A percentile compares a stretch with the other conserved stretches of the same genome.
Evolutionary conservation across 2,113 vertebrate genomes (phyloP).

Genomic region (Grantiella picta): DNA sequence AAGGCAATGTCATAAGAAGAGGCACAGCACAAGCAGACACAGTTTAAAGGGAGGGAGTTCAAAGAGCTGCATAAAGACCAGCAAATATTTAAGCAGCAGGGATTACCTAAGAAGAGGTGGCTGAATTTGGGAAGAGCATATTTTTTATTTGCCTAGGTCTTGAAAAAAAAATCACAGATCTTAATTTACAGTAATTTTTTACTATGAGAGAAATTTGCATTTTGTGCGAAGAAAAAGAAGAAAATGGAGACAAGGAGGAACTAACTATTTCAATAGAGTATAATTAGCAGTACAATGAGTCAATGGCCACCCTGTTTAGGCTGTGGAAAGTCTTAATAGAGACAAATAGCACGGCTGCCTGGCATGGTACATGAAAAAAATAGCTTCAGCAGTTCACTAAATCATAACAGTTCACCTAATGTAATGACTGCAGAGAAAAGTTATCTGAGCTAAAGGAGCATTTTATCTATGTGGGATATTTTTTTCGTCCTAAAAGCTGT

Average conservation of each 20-base stretch:
- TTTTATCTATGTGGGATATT: neutral
- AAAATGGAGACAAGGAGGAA: neutral
- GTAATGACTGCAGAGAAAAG: slow-evolving; percentile 13
- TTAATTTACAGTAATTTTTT: neutral
- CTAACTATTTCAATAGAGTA: neutral
- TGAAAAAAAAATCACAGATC: neutral
- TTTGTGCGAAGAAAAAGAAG: neutral
- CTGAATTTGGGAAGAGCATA: neutral
- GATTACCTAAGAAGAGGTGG: neutral
- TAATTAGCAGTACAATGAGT: neutral
- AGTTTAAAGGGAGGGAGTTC: neutral
- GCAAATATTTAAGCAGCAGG: neutral
- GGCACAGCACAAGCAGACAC: neutral
- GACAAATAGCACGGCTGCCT: neutral
- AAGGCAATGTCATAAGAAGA: neutral
- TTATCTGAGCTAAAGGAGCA: neutral
- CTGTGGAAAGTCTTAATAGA: neutral
- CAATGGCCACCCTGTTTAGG: neutral
- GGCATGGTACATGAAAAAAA: neutral
- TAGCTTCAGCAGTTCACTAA: neutral
- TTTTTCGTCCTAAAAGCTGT: neutral
- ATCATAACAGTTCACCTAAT: neutral
- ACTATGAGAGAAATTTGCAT: neutral
- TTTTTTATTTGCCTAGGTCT: neutral
- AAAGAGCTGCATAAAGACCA: neutral